These are phyloP conservation scores for Fragum sueziense DNA, from an alignment of 2,888 invertebrate species.

Conservation along the genomic window DNA sequence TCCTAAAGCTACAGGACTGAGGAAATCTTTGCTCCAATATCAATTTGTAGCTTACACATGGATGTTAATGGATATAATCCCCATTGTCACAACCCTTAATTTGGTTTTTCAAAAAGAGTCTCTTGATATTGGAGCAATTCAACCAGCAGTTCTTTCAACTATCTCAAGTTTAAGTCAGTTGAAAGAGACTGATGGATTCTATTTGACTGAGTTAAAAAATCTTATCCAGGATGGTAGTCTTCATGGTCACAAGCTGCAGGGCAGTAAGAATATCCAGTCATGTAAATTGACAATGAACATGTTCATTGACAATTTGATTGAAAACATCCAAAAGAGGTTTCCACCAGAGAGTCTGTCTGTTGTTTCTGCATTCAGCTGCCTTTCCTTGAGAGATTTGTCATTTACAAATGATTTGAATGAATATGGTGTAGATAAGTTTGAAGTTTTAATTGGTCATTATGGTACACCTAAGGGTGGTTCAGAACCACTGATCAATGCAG, in stretches of 20 bases:
- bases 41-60: slow-evolving; percentile 17
- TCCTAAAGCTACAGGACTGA: slow-evolving; percentile 16
- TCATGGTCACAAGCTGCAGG: slow-evolving; percentile 13
- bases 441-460: slow-evolving; percentile 27
- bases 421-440: background rate
- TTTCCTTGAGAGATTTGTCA: slow-evolving; percentile 23
- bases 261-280: background rate
- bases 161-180: slow-evolving; percentile 59
- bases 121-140: slow-evolving; percentile 25
- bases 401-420: background rate
- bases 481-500: slow-evolving; percentile 11
- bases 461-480: slow-evolving; percentile 13
- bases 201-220: slow-evolving; percentile 14
- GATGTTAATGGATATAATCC: slow-evolving; percentile 33
- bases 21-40: background rate
- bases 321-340: slow-evolving; percentile 30
- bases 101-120: slow-evolving; percentile 27
- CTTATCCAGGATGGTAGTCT: slow-evolving; percentile 15
- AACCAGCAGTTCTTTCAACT: slow-evolving; percentile 1
- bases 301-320: slow-evolving; percentile 31
- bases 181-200: slow-evolving; percentile 23
- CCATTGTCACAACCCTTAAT: slow-evolving; percentile 24
- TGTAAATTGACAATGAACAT: slow-evolving; percentile 11
- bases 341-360: slow-evolving; percentile 22
- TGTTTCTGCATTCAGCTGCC: slow-evolving; percentile 22